Evolutionary conservation across 2,113 vertebrate genomes (phyloP).

Genomic region (Rutilus rutilus): DNA sequence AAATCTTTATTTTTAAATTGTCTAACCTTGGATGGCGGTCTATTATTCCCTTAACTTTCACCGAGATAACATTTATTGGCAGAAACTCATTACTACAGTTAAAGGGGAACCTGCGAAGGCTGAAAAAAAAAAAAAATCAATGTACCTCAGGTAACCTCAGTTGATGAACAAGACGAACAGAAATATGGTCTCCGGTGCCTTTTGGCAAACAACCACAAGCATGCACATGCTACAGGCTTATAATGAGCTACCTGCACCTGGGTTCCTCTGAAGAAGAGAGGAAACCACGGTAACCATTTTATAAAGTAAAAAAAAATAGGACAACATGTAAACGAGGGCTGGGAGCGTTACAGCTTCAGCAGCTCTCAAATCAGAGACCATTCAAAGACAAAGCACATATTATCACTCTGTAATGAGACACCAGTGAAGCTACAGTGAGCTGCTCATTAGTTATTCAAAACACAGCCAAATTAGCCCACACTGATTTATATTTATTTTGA

Average conservation of each 20-base stretch:
- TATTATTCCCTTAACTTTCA: slow-evolving; percentile 4
- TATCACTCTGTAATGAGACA: slow-evolving; percentile 54
- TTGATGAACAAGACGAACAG: slow-evolving; percentile 15
- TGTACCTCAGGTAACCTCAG: slow-evolving; percentile 16
- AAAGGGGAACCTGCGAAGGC: not conserved
- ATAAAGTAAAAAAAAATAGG: slow-evolving; percentile 40
- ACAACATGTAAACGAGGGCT: slow-evolving; percentile 42
- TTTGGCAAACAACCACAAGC: slow-evolving; percentile 11
- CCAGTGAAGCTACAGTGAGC: slow-evolving; percentile 40
- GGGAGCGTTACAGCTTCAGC: slow-evolving; percentile 34
- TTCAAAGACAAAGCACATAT: slow-evolving; percentile 50
- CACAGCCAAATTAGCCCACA: slow-evolving; percentile 54
- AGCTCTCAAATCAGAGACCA: slow-evolving; percentile 47
- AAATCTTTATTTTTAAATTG: not conserved
- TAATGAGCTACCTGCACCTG: slow-evolving; percentile 45
- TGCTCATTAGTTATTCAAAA: slow-evolving; percentile 58
- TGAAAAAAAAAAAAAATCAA: slow-evolving; percentile 6
- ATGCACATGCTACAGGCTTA: slow-evolving; percentile 31
- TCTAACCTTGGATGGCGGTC: not conserved
- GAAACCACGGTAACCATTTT: slow-evolving; percentile 43
- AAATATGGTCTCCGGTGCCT: not conserved
- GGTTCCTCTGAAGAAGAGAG: slow-evolving; percentile 44
- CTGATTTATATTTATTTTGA: slow-evolving; percentile 56
- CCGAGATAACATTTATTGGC: not conserved
- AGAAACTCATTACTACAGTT: slow-evolving; percentile 1